Evolutionary conservation across 2,113 vertebrate genomes (phyloP), one percentile per base, ranked within the genome.

Genomic region (Telmatochromis sp.): DNA sequence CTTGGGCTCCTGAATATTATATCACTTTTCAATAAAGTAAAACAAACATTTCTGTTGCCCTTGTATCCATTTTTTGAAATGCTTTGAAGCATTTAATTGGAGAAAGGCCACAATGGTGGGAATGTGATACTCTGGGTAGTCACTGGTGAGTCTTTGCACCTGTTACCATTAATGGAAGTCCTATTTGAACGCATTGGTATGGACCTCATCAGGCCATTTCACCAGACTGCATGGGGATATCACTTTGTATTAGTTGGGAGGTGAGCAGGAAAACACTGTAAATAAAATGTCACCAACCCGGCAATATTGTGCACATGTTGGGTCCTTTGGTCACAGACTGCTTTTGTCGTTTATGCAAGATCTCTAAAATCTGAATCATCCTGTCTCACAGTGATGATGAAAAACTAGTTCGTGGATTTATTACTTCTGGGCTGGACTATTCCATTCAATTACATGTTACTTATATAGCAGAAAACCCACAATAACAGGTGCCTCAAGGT

Each of bases 401-500:
- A 35, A 63, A 63, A 63, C 58, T 19, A 31, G 58, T 63, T 63
- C 0, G 0, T 63, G 31, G 9, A 63, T 35, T 63, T 11, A 63
- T 11, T 63, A 11, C 31, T 35, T 63, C 58, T 63, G 0, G 1
- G 31, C 58, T 63, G 58, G 31, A n/a, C 4, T 35, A 65, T 37
- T 65, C 17, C 5, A 60, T 60, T 60, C 14, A 10, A 17, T 31
- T 60, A 60, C 26, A 58, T 3, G 57, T 60, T 31, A 31, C 57
- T 33, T 60, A 60, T 60, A 19, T 60, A 60, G 57, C 57, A 60
- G 57, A 60, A 60, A 60, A 60, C 19, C 6, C 33, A 65, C 60
- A 65, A 65, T 0, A n/a, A n/a, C 17, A 65, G 60, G 7, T 5
- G 10, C 60, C 19, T 65, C 33, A 37, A 65, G 6, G 60, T 2